Evolutionary conservation across 30 jellyfish, hydroid and myxozoan genomes (phyloP).

Genomic region (Aurelia aurita): DNA sequence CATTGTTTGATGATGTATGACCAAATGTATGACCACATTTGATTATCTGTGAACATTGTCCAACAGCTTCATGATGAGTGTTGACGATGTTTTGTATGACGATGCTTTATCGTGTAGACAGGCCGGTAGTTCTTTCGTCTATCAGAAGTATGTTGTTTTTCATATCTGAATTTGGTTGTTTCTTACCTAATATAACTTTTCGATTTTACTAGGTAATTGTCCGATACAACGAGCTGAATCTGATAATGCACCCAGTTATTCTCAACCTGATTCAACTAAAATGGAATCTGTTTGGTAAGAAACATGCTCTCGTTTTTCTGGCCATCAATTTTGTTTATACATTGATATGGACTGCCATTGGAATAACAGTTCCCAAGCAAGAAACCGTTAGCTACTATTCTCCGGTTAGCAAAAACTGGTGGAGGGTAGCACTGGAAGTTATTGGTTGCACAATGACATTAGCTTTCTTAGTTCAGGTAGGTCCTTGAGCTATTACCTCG

Average conservation of each 20-base stretch:
- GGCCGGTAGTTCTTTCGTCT: no score
- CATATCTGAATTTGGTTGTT: no score
- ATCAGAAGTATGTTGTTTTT: no score
- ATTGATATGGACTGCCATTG: constrained; percentile 86
- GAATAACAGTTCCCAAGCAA: constrained; percentile 58
- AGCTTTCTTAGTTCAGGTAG: constrained; percentile 67
- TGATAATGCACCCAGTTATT: constrained; percentile 88
- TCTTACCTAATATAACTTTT: no score
- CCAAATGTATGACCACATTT: no score
- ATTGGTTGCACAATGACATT: constrained; percentile 67
- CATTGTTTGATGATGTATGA: no score
- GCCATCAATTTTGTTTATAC: constrained; percentile 72
- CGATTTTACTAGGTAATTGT: constrained; percentile 75
- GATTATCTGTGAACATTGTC: no score
- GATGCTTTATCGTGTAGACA: no score
- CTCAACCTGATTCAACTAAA: constrained; percentile 75
- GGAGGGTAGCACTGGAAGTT: constrained; percentile 77
- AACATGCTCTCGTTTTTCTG: constrained; percentile 41
- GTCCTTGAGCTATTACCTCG: no score
- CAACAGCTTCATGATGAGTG: no score
- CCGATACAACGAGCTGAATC: constrained; percentile 71
- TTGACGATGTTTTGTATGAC: no score
- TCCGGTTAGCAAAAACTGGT: constrained; percentile 68
- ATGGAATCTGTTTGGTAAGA: constrained; percentile 88
- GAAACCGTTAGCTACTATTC: constrained; percentile 53